phyloP scores from a whole-genome alignment of 2,113 vertebrate genomes.

The Lepisosteus osseus region DNA sequence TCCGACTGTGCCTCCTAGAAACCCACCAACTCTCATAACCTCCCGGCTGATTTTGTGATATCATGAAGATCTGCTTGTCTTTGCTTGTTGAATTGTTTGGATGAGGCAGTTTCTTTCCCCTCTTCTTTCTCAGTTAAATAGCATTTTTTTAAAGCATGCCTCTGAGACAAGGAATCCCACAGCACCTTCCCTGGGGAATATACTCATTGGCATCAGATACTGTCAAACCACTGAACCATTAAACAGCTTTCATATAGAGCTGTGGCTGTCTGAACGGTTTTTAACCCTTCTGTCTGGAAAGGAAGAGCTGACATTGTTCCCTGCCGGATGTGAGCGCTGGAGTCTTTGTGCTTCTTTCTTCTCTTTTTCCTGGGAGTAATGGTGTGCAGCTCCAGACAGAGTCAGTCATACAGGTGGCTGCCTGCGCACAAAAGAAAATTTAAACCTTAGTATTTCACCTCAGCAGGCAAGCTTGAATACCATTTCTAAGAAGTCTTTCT shows the following conservation, averaged over 20 bases:
- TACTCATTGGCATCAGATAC: constrained; percentile 67
- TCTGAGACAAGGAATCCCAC: constrained; percentile 40
- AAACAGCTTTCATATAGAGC: constrained; percentile 62
- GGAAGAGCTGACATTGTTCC: constrained; percentile 58
- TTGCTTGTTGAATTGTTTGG: neutral
- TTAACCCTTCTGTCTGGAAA: constrained; percentile 62
- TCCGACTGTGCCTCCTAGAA: neutral
- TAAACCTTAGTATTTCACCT: constrained; percentile 56
- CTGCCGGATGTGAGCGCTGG: constrained; percentile 56
- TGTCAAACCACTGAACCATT: constrained; percentile 74
- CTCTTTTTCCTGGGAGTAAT: constrained; percentile 52
- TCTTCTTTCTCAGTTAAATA: constrained; percentile 10
- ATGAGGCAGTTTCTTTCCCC: constrained; percentile 33
- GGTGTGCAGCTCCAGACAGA: constrained; percentile 46
- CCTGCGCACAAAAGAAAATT: constrained; percentile 58
- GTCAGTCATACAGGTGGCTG: constrained; percentile 51
- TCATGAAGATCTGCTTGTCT: neutral
- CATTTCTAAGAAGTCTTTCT: no score
- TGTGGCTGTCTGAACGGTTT: constrained; percentile 56
- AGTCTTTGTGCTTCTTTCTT: constrained; percentile 17
- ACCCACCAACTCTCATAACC: no score
- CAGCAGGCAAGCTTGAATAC: constrained; percentile 24
- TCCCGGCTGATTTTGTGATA: neutral
- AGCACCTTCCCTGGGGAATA: constrained; percentile 49
- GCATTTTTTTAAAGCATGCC: constrained; percentile 42